Conservation (phyloP, 2,797 vertebrate genomes). For the Acanthurus tractus region DNA sequence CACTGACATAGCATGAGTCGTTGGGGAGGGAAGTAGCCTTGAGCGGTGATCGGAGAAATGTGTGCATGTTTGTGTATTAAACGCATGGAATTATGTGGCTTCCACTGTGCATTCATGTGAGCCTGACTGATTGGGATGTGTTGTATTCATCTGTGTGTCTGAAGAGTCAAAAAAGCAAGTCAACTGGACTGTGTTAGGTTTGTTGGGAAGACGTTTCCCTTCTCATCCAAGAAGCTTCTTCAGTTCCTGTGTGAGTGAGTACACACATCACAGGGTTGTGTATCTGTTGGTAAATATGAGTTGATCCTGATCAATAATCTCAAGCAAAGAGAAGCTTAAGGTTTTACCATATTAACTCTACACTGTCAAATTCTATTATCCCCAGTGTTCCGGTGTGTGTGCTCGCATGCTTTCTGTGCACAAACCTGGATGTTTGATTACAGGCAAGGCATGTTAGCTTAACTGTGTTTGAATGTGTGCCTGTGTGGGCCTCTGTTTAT, state of each 20-base stretch:
- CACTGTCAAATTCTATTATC: conserved; percentile 52
- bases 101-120: neutral
- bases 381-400: conserved; percentile 1
- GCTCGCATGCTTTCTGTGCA: conserved; percentile 16
- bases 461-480: conserved; percentile 44
- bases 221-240: no score
- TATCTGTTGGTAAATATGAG: conserved; percentile 74
- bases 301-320: conserved; percentile 78
- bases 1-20: conserved; percentile 44
- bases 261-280: conserved; percentile 37
- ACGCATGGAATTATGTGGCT: neutral
- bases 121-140: neutral
- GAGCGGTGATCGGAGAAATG: conserved; percentile 43
- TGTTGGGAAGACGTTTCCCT: no score
- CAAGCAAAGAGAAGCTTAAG: conserved; percentile 67
- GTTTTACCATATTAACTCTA: conserved; percentile 74
- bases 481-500: conserved; percentile 23
- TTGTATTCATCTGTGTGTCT: neutral
- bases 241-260: no score
- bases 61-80: conserved; percentile 17
- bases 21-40: conserved; percentile 53
- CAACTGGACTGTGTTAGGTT: no score
- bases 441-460: no score
- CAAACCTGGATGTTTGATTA: conserved; percentile 8
- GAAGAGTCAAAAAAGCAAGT: no score